Evolutionary conservation across 1,140 invertebrate species (phyloP).

Genomic region (Eubasilissa regina): DNA sequence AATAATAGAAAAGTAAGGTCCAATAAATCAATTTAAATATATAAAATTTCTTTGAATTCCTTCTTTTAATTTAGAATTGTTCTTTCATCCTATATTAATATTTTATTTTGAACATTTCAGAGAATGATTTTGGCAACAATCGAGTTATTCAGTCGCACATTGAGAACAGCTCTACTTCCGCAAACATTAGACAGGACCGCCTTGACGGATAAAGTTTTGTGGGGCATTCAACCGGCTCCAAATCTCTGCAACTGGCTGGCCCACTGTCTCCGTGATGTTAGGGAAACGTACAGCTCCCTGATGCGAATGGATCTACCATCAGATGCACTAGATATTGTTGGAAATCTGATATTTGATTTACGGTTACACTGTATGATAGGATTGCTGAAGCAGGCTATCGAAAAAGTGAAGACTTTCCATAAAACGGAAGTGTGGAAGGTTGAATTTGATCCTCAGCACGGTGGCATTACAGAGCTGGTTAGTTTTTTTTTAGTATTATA

Average conservation of each 20-base stretch:
- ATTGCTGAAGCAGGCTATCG: slow-evolving; percentile 87
- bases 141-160: slow-evolving; percentile 77
- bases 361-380: slow-evolving; percentile 89
- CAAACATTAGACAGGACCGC: slow-evolving; percentile 65
- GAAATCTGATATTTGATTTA: slow-evolving; percentile 89
- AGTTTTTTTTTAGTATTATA: slow-evolving; percentile 59
- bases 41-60: too few relatives aligned
- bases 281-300: slow-evolving; percentile 79
- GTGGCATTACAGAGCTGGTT: slow-evolving; percentile 88
- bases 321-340: slow-evolving; percentile 86
- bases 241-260: slow-evolving; percentile 83
- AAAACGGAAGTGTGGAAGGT: slow-evolving; percentile 91
- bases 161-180: slow-evolving; percentile 79
- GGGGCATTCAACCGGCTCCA: slow-evolving; percentile 69
- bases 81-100: slow-evolving; percentile 24
- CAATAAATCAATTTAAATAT: too few relatives aligned
- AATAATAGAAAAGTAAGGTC: too few relatives aligned
- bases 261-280: slow-evolving; percentile 82
- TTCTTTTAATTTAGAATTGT: too few relatives aligned
- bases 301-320: slow-evolving; percentile 85
- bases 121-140: slow-evolving; percentile 80
- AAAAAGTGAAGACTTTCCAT: slow-evolving; percentile 84
- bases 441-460: slow-evolving; percentile 83
- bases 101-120: slow-evolving; percentile 62
- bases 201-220: slow-evolving; percentile 65